Evolutionary conservation across 1,140 invertebrate genomes (phyloP).

Genomic region (Drosophila saltans): DNA sequence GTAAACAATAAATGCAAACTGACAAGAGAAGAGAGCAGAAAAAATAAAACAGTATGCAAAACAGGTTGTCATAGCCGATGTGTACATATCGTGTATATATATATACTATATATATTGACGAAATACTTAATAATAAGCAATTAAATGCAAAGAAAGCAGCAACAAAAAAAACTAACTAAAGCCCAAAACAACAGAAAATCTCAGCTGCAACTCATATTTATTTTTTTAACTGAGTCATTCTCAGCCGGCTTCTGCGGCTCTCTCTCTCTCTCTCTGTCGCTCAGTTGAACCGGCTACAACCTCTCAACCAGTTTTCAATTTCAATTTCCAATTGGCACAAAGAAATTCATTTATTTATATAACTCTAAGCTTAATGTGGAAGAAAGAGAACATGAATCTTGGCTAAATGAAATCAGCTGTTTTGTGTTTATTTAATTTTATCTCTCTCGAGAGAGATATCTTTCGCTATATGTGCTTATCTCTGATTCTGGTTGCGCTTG

Average conservation of each 20-base stretch:
- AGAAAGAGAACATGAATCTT: slow-evolving; percentile 23
- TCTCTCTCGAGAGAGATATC: slow-evolving; percentile 24
- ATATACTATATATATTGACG: slow-evolving; percentile 31
- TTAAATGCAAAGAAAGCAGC: slow-evolving; percentile 46
- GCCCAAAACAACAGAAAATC: slow-evolving; percentile 35
- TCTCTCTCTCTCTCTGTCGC: slow-evolving; percentile 27
- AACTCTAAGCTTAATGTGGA: slow-evolving; percentile 24
- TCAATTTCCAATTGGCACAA: slow-evolving; percentile 56
- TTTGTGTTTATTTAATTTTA: slow-evolving; percentile 55
- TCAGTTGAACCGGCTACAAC: slow-evolving; percentile 33
- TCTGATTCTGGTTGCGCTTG: slow-evolving; percentile 52
- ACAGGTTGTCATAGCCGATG: slow-evolving; percentile 14
- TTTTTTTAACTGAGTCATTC: slow-evolving; percentile 51
- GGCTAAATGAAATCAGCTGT: slow-evolving; percentile 60
- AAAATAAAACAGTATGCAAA: slow-evolving; percentile 55
- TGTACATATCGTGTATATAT: slow-evolving; percentile 1
- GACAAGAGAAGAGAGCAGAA: slow-evolving; percentile 4
- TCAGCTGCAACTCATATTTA: slow-evolving; percentile 41
- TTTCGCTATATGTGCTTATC: slow-evolving; percentile 20
- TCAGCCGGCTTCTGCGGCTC: slow-evolving; percentile 55
- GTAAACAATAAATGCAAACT: slow-evolving; percentile 15
- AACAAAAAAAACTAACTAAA: slow-evolving; percentile 14
- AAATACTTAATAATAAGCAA: slow-evolving; percentile 49
- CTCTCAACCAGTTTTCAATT: slow-evolving; percentile 65
- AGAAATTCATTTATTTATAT: slow-evolving; percentile 39